phyloP scores from a whole-genome alignment of 2,797 vertebrate genomes.

The Sphenopsis melanotis region DNA sequence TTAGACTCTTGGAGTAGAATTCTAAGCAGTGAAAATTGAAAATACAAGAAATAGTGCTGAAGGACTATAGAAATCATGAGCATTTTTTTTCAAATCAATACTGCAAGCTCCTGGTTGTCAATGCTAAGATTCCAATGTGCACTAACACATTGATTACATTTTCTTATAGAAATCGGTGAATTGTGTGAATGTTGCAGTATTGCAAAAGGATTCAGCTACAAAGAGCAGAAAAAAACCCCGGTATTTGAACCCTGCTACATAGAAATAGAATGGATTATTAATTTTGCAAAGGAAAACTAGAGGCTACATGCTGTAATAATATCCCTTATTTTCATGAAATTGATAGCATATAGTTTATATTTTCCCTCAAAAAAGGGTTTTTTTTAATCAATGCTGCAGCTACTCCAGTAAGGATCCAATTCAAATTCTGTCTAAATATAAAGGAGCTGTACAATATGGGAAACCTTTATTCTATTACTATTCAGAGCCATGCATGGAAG shows the following conservation, averaged over 20 bases:
- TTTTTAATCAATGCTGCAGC: background rate
- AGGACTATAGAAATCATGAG: conserved; percentile 3
- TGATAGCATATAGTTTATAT: background rate
- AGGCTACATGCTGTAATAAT: background rate
- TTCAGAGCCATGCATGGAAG: background rate
- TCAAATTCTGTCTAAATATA: background rate
- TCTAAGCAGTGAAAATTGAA: background rate
- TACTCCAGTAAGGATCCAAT: background rate
- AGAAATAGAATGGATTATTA: background rate
- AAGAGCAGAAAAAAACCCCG: background rate
- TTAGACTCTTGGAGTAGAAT: background rate
- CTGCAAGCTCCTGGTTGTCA: background rate
- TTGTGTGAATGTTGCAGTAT: background rate
- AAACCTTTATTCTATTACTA: conserved; percentile 3
- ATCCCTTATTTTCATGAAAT: background rate
- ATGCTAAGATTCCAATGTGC: conserved; percentile 1
- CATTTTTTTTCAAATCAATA: conserved; percentile 36
- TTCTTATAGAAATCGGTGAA: background rate
- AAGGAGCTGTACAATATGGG: background rate
- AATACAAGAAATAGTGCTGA: conserved; percentile 1
- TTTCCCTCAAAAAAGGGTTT: background rate
- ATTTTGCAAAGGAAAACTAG: background rate
- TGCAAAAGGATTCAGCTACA: background rate
- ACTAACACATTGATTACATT: background rate
- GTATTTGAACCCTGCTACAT: background rate